Base-by-base conservation (phyloP, 2,113 vertebrate species). In the Pseudolaguvia tuberculata region DNA sequence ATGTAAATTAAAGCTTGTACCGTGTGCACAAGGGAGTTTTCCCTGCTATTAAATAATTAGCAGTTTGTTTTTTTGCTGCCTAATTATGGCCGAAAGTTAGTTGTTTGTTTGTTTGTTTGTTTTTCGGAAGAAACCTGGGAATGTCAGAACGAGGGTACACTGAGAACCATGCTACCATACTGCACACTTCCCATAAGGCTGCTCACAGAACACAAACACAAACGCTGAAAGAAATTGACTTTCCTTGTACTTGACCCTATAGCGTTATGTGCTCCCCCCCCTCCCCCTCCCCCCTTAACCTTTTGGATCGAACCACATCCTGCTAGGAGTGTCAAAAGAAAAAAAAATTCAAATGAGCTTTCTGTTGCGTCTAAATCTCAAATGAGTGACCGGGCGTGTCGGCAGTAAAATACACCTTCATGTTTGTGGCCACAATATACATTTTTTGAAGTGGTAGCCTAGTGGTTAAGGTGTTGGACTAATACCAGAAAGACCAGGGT, bases 41-140 rank as follows among this genome's bases (percentile, higher is more conserved):
- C 20, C 4, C 29, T 6, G 11, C n/a, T 62, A 68, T 59, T 74
- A 74, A 78, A 75, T 78, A 72, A 80, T 80, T 71, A 68, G 59
- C 58, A 57, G 66, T 72, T 45, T 67, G 59, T 73, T 78, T 73
- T 78, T 42, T 71, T 66, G 55, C 74, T 59, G 52, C 65, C 63
- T 77, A 66, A 73, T 77, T 77, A 75, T 56, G 66, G 31, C 47
- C 14, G 11, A 47, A 72, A 70, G 67, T 70, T 77, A 35, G 39
- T 71, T 63, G 65, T 51, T 56, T n/a, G n/a, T n/a, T n/a, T n/a
- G 53, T 75, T 58, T 56, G 27, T 73, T 35, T 55, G 57, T 21
- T 70, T 58, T 50, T 55, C 25, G 78, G 25, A 72, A 72, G 52
- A 63, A 71, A 51, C 56, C 63, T 29, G 56, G 58, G 47, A 56